Conservation (phyloP, 2,797 vertebrate genomes). For the Parotocinclus haroldoi region DNA sequence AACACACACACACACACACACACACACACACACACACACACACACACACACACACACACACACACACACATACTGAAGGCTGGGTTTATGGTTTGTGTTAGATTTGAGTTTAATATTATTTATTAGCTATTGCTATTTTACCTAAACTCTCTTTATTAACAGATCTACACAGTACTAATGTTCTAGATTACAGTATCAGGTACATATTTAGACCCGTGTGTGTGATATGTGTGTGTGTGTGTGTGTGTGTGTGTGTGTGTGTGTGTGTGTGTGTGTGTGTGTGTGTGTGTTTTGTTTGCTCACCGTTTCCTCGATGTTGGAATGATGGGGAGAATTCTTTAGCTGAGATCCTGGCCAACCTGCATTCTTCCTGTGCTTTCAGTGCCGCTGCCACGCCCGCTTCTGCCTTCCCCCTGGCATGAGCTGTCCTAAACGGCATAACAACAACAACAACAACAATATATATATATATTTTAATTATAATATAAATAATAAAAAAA, state of each 20-base stretch:
- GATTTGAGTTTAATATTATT: no score
- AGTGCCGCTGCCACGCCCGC: conserved; percentile 82
- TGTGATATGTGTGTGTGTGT: no score
- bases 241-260: no score
- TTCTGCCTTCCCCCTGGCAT: conserved; percentile 90
- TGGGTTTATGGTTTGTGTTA: no score
- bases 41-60: no score
- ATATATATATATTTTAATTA: conserved; percentile 23
- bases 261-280: conserved; percentile 8
- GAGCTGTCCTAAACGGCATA: conserved; percentile 81
- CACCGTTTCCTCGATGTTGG: conserved; percentile 93
- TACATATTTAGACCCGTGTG: no score
- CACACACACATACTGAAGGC: no score
- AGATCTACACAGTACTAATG: no score
- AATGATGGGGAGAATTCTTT: conserved; percentile 98
- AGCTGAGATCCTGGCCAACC: conserved; percentile 92
- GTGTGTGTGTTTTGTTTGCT: conserved; percentile 45
- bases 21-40: conserved; percentile 11
- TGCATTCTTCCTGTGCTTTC: conserved; percentile 93
- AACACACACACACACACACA: conserved; percentile 17
- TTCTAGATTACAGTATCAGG: no score
- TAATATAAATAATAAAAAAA: background rate
- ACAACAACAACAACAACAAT: background rate
- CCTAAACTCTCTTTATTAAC: no score
- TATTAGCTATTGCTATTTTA: no score